Evolutionary conservation across 2,888 invertebrate species (phyloP), one percentile per base, ranked within the genome.

Genomic region (Apodemia duryi): DNA sequence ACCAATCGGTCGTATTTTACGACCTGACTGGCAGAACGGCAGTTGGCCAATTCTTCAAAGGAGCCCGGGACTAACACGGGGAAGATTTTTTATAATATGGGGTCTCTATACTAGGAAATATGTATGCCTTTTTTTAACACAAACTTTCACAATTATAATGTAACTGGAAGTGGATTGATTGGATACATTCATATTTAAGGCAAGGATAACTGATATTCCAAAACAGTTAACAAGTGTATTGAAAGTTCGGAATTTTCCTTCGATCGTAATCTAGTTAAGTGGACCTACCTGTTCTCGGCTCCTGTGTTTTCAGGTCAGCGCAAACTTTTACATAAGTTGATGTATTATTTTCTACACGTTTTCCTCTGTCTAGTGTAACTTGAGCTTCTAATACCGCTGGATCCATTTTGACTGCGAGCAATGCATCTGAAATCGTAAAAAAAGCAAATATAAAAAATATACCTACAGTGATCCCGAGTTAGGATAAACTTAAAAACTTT

Each of bases 351-450:
- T 54, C 61, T 62, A 35, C 63, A 65, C 46, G 29, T 35, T 67
- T 66, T 32, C 61, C 65, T 69, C 4, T 66, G 62, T 75, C 73
- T 43, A 81, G 66, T 0, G 84, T 82, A 41, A 88, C 78, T 65
- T 84, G 85, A 0, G 85, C 89, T 67, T 89, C 86, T 66, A 89
- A 69, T 6, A 89, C 85, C 0, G 89, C 89, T 5, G 89, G 88
- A 61, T 89, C 89, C 49, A 80, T 68, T 72, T 88, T 88, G 1
- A 89, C 79, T 38, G 85, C 84, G 60, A 81, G 74, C 66, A 89
- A 66, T 1, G 84, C 84, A 73, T 86, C 89, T 86, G 13, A 5
- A 46, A 46, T 2, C 11, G 46, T 11, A 46, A 46, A 46, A 46
- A 43, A 11, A 21, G 1, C 21, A 21, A 21, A 21, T 21, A 21